phyloP scores from a whole-genome alignment of 2,113 vertebrate genomes.

The Vulpes vulpes region DNA sequence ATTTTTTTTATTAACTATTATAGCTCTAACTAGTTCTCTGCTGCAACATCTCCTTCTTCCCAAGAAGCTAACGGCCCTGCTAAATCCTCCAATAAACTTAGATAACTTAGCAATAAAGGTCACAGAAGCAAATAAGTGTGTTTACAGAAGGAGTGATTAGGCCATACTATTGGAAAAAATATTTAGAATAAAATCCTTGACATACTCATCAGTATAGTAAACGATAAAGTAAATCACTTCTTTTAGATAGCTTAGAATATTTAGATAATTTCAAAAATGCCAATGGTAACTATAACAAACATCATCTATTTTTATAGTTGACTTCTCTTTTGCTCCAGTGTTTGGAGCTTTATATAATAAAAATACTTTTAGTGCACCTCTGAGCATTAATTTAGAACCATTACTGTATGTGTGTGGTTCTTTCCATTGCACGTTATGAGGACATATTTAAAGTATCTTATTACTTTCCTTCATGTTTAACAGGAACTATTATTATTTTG shows the following conservation, averaged over 20 bases:
- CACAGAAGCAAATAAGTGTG: background rate
- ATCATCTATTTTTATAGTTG: constrained; percentile 1
- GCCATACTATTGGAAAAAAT: background rate
- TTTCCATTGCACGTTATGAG: background rate
- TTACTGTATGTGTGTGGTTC: background rate
- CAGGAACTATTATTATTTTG: constrained; percentile 9
- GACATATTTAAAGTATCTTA: constrained; percentile 1
- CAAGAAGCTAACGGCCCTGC: background rate
- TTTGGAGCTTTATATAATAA: constrained; percentile 31
- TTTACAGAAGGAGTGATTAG: background rate
- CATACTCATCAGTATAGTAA: background rate
- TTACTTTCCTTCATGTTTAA: constrained; percentile 21
- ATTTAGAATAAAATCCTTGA: background rate
- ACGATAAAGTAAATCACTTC: background rate
- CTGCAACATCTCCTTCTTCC: background rate
- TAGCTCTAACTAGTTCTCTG: background rate
- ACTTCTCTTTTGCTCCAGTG: background rate
- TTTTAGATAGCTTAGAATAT: background rate
- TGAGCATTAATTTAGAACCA: background rate
- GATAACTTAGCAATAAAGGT: background rate
- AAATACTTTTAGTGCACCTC: background rate
- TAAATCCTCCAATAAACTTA: background rate
- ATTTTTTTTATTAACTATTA: background rate
- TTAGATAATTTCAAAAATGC: background rate
- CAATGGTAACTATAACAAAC: background rate